Evolutionary conservation across 2,113 vertebrate species (phyloP).

Genomic region (Miniopterus natalensis): DNA sequence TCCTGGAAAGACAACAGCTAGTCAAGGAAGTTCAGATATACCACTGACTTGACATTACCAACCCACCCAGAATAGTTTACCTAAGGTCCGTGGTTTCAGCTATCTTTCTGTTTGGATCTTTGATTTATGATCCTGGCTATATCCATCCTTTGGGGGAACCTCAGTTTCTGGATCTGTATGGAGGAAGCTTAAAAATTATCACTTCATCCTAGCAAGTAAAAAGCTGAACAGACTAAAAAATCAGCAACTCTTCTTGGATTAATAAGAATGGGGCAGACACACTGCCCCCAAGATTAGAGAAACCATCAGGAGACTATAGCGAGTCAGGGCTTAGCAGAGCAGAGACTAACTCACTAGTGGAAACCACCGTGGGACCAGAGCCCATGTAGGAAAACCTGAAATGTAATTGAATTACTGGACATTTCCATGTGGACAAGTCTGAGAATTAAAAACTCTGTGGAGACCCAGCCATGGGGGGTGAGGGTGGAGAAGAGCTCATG

Average conservation of each 20-base stretch:
- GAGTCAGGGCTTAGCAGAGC: neutral
- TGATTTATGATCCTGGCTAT: neutral
- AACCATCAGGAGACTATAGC: neutral
- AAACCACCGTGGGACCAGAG: neutral
- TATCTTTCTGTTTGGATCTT: neutral
- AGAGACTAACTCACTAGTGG: too few species aligned
- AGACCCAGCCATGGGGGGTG: neutral
- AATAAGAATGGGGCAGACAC: neutral
- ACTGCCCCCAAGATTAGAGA: neutral
- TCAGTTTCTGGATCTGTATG: neutral
- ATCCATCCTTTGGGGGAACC: neutral
- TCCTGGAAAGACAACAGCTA: neutral
- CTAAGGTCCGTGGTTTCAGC: neutral
- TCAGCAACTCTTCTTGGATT: neutral
- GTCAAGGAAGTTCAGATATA: neutral
- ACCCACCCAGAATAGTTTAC: neutral
- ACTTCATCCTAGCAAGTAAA: neutral
- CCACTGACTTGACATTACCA: neutral
- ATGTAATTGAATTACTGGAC: neutral
- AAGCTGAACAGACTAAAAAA: neutral
- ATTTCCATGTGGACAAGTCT: neutral
- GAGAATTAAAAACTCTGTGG: neutral
- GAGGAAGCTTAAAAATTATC: neutral
- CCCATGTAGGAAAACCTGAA: neutral
- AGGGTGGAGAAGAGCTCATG: neutral